A percentile compares a stretch with the other conserved stretches of the same genome.
Evolutionary conservation across 2,888 invertebrate genomes (phyloP).

Genomic region (Sphaerophoria taeniata): DNA sequence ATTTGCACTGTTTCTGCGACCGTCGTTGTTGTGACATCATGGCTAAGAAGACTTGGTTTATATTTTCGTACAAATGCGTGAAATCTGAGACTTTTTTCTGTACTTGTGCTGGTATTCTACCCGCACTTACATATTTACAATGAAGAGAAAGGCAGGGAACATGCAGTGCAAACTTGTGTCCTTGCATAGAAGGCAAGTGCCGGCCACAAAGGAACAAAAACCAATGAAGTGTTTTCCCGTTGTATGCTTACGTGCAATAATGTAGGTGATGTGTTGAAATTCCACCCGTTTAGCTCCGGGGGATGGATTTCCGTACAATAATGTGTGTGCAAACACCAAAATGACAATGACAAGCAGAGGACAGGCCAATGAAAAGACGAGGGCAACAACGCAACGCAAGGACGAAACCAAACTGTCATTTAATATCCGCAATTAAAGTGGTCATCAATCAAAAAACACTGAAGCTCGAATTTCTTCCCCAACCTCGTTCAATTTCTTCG

Average conservation of each 20-base stretch:
- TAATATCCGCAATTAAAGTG: slow-evolving; percentile 83
- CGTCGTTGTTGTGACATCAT: background rate
- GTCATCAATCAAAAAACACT: slow-evolving; percentile 82
- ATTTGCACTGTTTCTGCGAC: slow-evolving; percentile 12
- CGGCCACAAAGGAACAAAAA: slow-evolving; percentile 15
- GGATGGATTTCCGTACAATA: slow-evolving; percentile 66
- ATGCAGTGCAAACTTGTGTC: slow-evolving; percentile 38
- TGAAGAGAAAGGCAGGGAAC: slow-evolving; percentile 58
- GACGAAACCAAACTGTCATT: slow-evolving; percentile 79
- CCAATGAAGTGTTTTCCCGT: slow-evolving; percentile 39
- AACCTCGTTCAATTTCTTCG: slow-evolving; percentile 30
- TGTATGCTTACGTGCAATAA: background rate
- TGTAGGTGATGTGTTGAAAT: slow-evolving; percentile 42
- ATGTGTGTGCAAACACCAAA: slow-evolving; percentile 62
- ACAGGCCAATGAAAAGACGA: slow-evolving; percentile 39
- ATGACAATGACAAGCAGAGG: slow-evolving; percentile 39
- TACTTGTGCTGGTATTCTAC: background rate
- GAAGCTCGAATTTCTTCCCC: slow-evolving; percentile 75
- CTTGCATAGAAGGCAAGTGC: slow-evolving; percentile 42
- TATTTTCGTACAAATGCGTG: slow-evolving; percentile 62
- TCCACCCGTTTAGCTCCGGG: slow-evolving; percentile 53
- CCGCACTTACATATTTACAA: slow-evolving; percentile 72
- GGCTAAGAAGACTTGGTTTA: slow-evolving; percentile 22
- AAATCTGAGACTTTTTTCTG: slow-evolving; percentile 72
- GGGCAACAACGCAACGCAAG: slow-evolving; percentile 72